Evolutionary conservation across 2,888 invertebrate genomes (phyloP).

Genomic region (Tanytarsus gracilentus): DNA sequence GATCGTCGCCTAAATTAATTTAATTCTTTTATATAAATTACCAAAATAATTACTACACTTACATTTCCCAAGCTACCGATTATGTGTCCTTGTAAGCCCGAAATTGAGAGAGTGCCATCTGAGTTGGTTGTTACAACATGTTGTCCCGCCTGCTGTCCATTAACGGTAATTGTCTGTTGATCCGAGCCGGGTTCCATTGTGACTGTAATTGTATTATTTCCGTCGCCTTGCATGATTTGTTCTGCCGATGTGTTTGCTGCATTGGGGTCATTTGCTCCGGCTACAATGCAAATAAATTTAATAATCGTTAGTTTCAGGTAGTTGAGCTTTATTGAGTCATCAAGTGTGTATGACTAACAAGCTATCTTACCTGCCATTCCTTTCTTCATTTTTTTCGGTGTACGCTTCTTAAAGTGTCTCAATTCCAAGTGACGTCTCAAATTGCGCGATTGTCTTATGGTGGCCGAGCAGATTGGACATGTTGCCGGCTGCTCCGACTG

Average conservation of each 20-base stretch:
- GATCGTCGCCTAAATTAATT: slow-evolving; percentile 44
- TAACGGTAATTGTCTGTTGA: slow-evolving; percentile 26
- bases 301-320: background rate
- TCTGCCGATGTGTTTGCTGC: slow-evolving; percentile 31
- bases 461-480: slow-evolving; percentile 52
- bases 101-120: slow-evolving; percentile 42
- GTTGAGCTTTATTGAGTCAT: no score
- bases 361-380: slow-evolving; percentile 23
- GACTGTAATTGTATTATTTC: slow-evolving; percentile 34
- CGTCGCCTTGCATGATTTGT: slow-evolving; percentile 35
- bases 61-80: slow-evolving; percentile 38
- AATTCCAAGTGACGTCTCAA: slow-evolving; percentile 49
- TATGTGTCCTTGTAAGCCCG: slow-evolving; percentile 43
- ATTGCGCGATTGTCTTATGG: slow-evolving; percentile 51
- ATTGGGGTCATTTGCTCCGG: slow-evolving; percentile 26
- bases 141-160: slow-evolving; percentile 31
- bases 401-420: slow-evolving; percentile 44
- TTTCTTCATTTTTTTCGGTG: slow-evolving; percentile 43
- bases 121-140: slow-evolving; percentile 43
- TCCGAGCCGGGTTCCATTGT: slow-evolving; percentile 31
- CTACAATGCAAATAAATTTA: no score
- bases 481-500: slow-evolving; percentile 54
- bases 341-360: background rate
- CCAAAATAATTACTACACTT: slow-evolving; percentile 33
- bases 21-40: slow-evolving; percentile 34